These are phyloP conservation scores for Trilocha varians DNA, from an alignment of 2,888 invertebrate genomes.

Conservation along the genomic window DNA sequence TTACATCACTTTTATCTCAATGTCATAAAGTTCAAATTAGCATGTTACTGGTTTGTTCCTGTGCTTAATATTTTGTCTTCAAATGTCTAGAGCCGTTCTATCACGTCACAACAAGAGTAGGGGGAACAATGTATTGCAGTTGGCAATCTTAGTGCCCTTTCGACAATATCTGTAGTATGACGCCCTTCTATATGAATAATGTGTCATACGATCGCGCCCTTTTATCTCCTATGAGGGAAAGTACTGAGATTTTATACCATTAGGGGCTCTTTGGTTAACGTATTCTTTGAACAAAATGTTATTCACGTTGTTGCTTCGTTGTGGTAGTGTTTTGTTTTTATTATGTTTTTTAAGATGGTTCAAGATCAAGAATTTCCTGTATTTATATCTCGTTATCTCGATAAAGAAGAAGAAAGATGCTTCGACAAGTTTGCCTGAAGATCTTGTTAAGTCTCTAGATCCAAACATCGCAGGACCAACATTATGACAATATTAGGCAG, in stretches of 20 bases:
- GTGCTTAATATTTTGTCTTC: slow-evolving; percentile 30
- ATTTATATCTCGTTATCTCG: no score
- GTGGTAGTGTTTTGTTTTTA: no score
- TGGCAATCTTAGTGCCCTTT: slow-evolving; percentile 72
- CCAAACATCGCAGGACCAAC: no score
- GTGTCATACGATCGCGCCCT: slow-evolving; percentile 64
- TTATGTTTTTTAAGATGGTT: no score
- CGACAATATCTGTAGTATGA: slow-evolving; percentile 68
- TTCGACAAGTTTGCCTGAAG: no score
- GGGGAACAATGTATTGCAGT: slow-evolving; percentile 64
- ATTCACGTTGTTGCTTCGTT: no score
- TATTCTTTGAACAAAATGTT: no score
- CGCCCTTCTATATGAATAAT: slow-evolving; percentile 70
- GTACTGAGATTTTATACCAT: slow-evolving; percentile 33
- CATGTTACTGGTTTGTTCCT: background rate
- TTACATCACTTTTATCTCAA: slow-evolving; percentile 9
- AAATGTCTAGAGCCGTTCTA: slow-evolving; percentile 58
- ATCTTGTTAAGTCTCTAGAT: no score
- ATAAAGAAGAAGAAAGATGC: no score
- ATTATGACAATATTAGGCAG: no score
- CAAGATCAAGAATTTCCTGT: no score
- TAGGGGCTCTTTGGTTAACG: background rate
- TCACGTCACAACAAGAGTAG: slow-evolving; percentile 69
- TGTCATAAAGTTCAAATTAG: slow-evolving; percentile 16
- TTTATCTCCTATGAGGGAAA: slow-evolving; percentile 55